Evolutionary conservation across 2,888 invertebrate genomes (phyloP).

Genomic region (Meghimatium bilineatum): DNA sequence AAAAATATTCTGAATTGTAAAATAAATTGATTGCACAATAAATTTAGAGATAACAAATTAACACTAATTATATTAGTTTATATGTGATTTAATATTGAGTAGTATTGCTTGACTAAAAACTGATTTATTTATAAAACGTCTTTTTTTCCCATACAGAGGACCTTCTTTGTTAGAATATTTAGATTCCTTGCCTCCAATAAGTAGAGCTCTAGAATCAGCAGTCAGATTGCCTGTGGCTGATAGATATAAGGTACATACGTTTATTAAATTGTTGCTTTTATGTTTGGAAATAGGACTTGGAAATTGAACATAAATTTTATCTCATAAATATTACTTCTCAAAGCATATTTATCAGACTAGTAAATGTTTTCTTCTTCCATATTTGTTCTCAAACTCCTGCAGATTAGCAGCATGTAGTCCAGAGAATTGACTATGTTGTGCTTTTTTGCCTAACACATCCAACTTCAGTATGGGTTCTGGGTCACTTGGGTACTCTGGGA

Average conservation of each 20-base stretch:
- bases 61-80: too few species aligned
- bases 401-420: too few species aligned
- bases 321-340: too few species aligned
- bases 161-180: constrained; percentile 97
- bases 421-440: too few species aligned
- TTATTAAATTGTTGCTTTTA: neutral
- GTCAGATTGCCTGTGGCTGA: constrained; percentile 99
- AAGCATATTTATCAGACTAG: too few species aligned
- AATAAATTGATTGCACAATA: neutral
- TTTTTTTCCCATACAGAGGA: constrained; percentile 80
- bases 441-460: too few species aligned
- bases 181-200: constrained; percentile 92
- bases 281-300: neutral
- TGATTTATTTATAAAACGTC: neutral
- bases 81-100: neutral
- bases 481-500: too few species aligned
- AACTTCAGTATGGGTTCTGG: too few species aligned
- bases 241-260: constrained; percentile 86
- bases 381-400: too few species aligned
- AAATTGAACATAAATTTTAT: too few species aligned
- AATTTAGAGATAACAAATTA: neutral
- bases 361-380: too few species aligned
- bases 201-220: constrained; percentile 94
- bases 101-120: neutral
- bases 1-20: too few species aligned